Evolutionary conservation across 2,113 vertebrate genomes (phyloP), one percentile per base, ranked within the genome.

Genomic region (Galemys pyrenaicus): DNA sequence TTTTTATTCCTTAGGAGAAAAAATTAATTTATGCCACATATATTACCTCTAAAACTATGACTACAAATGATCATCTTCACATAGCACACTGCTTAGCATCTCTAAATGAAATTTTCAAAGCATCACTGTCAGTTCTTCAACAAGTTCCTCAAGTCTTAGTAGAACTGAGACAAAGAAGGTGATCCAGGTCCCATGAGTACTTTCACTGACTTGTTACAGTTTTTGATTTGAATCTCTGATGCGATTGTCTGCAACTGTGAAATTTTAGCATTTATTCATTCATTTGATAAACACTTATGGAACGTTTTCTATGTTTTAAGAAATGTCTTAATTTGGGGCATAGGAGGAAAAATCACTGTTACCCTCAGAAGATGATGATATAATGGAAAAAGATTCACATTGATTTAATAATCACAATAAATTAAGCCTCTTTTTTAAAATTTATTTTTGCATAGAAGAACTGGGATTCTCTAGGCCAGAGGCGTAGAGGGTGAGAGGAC

Each of bases 1-100:
- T 49, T 94, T 75, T 49, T 92, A 73, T 46, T 85, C 13, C 68
- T 78, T 81, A 80, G 35, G 16, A 88, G 20, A 78, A 32, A 90
- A 22, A 89, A 56, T 56, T 64, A 74, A 87, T 94, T 96, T 94
- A 93, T 81, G 56, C 22, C 75, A 49, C 3, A 58, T 41, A 24
- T 5, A 65, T 78, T 94, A 79, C 24, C 9, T 85, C 8, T 75
- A 80, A 95, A 86, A 49, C 26, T 0, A n/a, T 6, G 37, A 7
- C 71, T 93, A 62, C 78, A 62, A 71, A 79, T 77, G 22, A 24
- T 78, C 19, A 70, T 4, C 3, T 90, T 58, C 15, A 84, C 39
- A 35, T 0, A 70, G 56, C 8, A 77, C 2, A 70, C 2, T 49
- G 13, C 15, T 95, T 73, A 60, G n/a, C 13, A 78, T 77, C 13